Base-by-base conservation (phyloP, 2,113 vertebrate genomes). In the Cyprinus carpio region DNA sequence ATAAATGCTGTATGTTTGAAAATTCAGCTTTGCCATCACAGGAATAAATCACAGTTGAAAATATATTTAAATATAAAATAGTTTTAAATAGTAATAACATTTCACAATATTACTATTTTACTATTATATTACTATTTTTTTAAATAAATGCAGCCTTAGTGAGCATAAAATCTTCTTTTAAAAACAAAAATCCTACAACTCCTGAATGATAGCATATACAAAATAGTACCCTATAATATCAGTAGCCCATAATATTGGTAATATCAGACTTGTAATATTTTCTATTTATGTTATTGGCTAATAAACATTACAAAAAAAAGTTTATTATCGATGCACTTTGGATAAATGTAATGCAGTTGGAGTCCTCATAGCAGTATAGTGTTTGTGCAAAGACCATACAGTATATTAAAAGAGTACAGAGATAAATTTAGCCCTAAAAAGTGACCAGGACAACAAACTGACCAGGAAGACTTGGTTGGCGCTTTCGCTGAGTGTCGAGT, bases 401-500 rank as follows among this genome's bases (percentile, higher is more conserved):
- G 34, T 37, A 67, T 4, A 34, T 31, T 67, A 31, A 31, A 18
- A 34, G 3, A 67, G 64, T 8, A 3, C 0, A 34, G 13, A 40
- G 12, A 49, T 2, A 72, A 60, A 85, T 84, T 74, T 81, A 86
- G 40, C 87, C 87, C 25, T 40, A 49, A 75, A 69, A 31, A 20
- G 10, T 54, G 51, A 54, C 16, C 15, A 54, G 15, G 51, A 18
- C 15, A 34, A 60, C 43, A 12, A 20, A 89, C 95, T 93, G 92
- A 99, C 97, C 96, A 98, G 92, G 95, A 99, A 99, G 93, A 97
- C 97, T 94, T 97, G 96, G 93, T 98, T 98, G 96, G 97, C 97
- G 94, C 97, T 98, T 96, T 98, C 97, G 86, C 97, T 98, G 92
- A 99, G 97, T 85, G 97, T 96, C 88, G 97, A 97, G 93, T 98